phyloP scores from a whole-genome alignment of 2,888 invertebrate genomes.

The Mythimna vitellina region DNA sequence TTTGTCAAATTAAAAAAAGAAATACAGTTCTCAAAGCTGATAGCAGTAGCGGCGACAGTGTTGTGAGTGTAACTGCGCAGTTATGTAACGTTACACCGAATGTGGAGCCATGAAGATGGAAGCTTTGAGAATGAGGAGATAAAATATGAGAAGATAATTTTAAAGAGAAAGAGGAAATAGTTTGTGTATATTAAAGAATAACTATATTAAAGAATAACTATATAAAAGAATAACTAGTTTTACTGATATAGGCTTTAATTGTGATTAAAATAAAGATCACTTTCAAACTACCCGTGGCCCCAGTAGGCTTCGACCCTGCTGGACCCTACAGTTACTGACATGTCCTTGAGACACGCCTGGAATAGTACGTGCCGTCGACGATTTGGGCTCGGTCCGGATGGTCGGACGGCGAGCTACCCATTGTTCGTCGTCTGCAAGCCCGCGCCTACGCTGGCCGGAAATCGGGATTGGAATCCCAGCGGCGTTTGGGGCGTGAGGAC shows the following conservation, averaged over 20 bases:
- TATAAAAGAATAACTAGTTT: neutral
- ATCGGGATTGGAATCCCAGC: no score
- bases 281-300: no score
- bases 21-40: slow-evolving; percentile 47
- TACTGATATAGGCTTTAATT: neutral
- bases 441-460: no score
- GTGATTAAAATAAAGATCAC: neutral
- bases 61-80: slow-evolving; percentile 54
- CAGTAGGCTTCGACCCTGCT: no score
- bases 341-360: no score
- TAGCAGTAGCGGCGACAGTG: slow-evolving; percentile 56
- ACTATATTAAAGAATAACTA: no score
- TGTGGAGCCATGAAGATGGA: slow-evolving; percentile 52
- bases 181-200: neutral
- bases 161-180: neutral
- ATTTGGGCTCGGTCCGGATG: no score
- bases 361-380: no score
- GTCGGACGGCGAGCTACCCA: no score
- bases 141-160: neutral
- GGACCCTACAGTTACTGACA: no score
- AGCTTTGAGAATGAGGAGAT: slow-evolving; percentile 5
- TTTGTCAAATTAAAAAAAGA: slow-evolving; percentile 32
- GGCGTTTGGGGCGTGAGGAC: no score
- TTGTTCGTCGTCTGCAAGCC: no score
- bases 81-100: slow-evolving; percentile 53